Base-by-base conservation (phyloP, 2,888 invertebrate species). In the Cephus pulcher region DNA sequence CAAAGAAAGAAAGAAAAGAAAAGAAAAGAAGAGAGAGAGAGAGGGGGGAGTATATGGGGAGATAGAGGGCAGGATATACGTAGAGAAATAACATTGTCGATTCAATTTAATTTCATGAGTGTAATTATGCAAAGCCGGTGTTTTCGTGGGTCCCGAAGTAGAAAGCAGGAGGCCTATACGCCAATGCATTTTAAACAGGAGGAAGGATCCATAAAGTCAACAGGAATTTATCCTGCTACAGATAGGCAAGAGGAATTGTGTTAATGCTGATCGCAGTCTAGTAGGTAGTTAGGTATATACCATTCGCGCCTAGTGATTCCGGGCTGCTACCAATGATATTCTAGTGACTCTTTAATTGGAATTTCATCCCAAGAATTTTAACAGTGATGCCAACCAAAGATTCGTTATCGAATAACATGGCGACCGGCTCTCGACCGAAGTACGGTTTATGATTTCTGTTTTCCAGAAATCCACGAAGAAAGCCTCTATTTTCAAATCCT, bases 101-200 rank as follows among this genome's bases (percentile, higher is more conserved):
- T 83, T 79, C 37, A 74, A 78, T 78, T 83, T 81, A 81, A 82
- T 80, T 81, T 75, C 69, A 74, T 75, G 76, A 74, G 78, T 79
- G 78, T 80, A 82, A 82, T 79, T 83, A 84, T 86, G 84, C 86
- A 84, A 84, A 83, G 84, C 79, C 84, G 84, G 83, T 85, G 83
- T 86, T 84, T 83, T 84, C 75, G 71, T 76, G 76, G 76, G 82
- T 74, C 77, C 78, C 34, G 71, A 71, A 71, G 32, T 34, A 71
- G 71, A 12, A 71, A 33, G 33, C 32, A 34, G 56, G 23, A 56
- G 71, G 71, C 76, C 77, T 74, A 70, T 78, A 56, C 71, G 79
- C 82, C 80, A 85, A 84, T 84, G 86, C 83, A 86, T 84, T 86
- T 85, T 86, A 82, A 86, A 82, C 81, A 84, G 75, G 37, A 34